phyloP scores from a whole-genome alignment of 2,888 invertebrate species.

The Lepidochrysops patricia region DNA sequence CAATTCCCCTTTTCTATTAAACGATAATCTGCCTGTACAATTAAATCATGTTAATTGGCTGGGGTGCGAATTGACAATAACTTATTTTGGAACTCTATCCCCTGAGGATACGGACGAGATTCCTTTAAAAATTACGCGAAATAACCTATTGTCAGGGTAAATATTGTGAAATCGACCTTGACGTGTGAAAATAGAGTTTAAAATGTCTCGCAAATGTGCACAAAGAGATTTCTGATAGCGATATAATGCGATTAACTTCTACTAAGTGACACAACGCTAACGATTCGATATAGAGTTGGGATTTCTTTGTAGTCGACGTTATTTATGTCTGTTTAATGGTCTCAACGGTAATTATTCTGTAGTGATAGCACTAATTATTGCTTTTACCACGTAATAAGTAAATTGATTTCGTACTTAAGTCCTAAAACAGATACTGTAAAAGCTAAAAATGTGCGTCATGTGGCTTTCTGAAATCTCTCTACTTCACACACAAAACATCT shows the following conservation, averaged over 20 bases:
- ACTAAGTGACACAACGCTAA: slow-evolving; percentile 66
- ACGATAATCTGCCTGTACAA: slow-evolving; percentile 66
- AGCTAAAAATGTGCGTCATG: too few species aligned
- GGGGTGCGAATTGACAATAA: slow-evolving; percentile 35
- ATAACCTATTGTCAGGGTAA: neutral
- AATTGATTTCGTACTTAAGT: neutral
- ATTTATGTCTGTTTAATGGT: slow-evolving; percentile 30
- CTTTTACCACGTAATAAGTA: neutral
- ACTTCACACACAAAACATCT: too few species aligned
- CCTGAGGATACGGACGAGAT: slow-evolving; percentile 27
- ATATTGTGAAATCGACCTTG: slow-evolving; percentile 21
- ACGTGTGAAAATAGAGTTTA: slow-evolving; percentile 11
- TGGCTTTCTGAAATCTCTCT: too few species aligned
- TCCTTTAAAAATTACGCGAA: slow-evolving; percentile 15
- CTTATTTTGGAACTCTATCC: slow-evolving; percentile 31
- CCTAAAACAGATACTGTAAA: too few species aligned
- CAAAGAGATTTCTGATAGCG: slow-evolving; percentile 60
- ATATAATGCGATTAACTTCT: slow-evolving; percentile 64
- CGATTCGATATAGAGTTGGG: slow-evolving; percentile 50
- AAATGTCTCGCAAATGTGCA: slow-evolving; percentile 40
- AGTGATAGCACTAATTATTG: neutral
- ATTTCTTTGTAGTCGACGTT: slow-evolving; percentile 29
- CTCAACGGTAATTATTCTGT: slow-evolving; percentile 13
- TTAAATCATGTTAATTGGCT: slow-evolving; percentile 72
- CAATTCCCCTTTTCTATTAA: slow-evolving; percentile 51